Evolutionary conservation across 2,888 invertebrate genomes (phyloP), one percentile per base, ranked within the genome.

Genomic region (Meganola albula): DNA sequence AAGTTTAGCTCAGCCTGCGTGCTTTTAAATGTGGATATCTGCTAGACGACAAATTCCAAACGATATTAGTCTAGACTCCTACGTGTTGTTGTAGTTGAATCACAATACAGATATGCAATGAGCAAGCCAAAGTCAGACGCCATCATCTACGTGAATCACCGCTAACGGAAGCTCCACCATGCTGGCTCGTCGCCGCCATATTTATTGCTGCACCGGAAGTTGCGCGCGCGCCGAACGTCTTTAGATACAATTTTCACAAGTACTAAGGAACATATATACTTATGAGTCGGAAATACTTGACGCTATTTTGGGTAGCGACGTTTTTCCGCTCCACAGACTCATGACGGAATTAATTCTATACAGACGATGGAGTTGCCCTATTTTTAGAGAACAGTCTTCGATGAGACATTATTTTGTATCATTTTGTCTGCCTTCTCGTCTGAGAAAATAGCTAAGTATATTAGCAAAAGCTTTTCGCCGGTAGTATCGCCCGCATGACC

Each of bases 141-240:
- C 67, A 70, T 71, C 67, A 67, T 59, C n/a, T n/a, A 67, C 72
- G 78, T 84, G 84, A 85, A 75, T 85, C 84, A 84, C 74, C 80
- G 60, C 70, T 70, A 66, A 80, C 84, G 84, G 84, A 84, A 82
- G 73, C 80, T 64, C 59, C 77, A 83, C 82, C 83, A 84, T 84
- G 77, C 83, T 83, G 82, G 79, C 76, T 74, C 73, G 69, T 63
- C 68, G 74, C 71, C 66, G 73, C 70, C 83, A 84, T 84, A 80
- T 85, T 84, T 84, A 84, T 77, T 72, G 66, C 65, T 60, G 65
- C 75, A 73, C 82, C 83, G 85, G 85, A 85, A 85, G 82, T 82
- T 75, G 83, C 79, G 84, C 76, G 82, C 80, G 73, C 78, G 82
- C 80, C 78, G 74, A 61, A 63, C 74, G 77, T 74, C 83, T 80